These are phyloP conservation scores for Riparia riparia DNA, from an alignment of 2,113 vertebrate species.

Conservation along the genomic window DNA sequence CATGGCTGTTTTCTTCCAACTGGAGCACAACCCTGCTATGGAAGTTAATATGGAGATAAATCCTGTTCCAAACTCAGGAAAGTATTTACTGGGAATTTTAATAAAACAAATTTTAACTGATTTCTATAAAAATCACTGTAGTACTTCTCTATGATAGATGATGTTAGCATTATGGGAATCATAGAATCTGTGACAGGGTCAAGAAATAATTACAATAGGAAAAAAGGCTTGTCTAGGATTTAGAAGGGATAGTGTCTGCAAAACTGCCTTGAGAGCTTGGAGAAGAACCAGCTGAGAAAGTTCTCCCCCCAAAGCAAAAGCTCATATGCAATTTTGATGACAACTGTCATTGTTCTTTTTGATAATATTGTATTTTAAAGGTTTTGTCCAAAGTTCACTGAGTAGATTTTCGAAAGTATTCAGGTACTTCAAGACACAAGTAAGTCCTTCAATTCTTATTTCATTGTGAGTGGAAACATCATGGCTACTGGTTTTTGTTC, in stretches of 20 bases:
- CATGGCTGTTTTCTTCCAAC: neutral
- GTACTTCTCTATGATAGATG: neutral
- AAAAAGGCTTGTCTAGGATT: neutral
- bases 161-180: neutral
- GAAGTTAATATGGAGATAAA: neutral
- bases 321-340: neutral
- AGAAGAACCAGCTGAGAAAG: neutral
- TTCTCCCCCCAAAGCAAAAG: neutral
- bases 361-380: neutral
- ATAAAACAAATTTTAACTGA: neutral
- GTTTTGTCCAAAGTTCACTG: neutral
- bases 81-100: neutral
- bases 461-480: neutral
- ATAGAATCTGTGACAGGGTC: neutral
- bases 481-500: neutral
- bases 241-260: neutral
- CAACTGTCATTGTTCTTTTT: neutral
- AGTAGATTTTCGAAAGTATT: neutral
- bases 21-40: neutral
- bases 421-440: neutral
- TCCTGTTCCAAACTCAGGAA: neutral
- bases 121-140: neutral
- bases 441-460: neutral
- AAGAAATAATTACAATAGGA: neutral
- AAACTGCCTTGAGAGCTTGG: neutral